phyloP scores from a whole-genome alignment of 1,140 invertebrate genomes.

The Neoseiulus cucumeris region DNA sequence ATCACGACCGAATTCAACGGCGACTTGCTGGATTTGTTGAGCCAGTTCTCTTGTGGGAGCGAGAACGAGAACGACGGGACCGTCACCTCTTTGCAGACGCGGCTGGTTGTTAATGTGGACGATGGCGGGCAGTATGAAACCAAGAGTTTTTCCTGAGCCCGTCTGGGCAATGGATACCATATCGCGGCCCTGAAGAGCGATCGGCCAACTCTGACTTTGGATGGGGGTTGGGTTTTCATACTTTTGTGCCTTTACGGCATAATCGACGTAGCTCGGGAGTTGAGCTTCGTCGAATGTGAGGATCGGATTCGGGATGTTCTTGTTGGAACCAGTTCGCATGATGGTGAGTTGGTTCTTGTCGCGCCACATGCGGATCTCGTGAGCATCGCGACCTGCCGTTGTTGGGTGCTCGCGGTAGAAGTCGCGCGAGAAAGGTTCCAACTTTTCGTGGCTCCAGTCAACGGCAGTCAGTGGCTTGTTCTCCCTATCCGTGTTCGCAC shows the following conservation, averaged over 20 bases:
- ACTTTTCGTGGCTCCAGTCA: not conserved
- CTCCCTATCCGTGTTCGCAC: not conserved
- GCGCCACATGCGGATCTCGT: not conserved
- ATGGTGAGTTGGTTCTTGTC: not conserved
- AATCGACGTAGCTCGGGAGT: slow-evolving; percentile 25
- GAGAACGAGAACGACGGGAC: slow-evolving; percentile 42
- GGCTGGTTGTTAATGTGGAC: slow-evolving; percentile 32
- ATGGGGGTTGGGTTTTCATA: slow-evolving; percentile 25
- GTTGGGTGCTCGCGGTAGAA: slow-evolving; percentile 7
- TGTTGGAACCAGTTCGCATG: slow-evolving; percentile 23
- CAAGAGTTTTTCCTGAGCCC: slow-evolving; percentile 35
- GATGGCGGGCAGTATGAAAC: slow-evolving; percentile 35
- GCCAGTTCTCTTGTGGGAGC: slow-evolving; percentile 96
- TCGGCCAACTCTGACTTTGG: slow-evolving; percentile 23
- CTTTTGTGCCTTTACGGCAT: slow-evolving; percentile 8
- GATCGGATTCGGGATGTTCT: slow-evolving; percentile 25
- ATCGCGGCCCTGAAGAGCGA: slow-evolving; percentile 30
- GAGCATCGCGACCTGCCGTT: not conserved
- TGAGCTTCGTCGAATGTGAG: slow-evolving; percentile 26
- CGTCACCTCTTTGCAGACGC: slow-evolving; percentile 26
- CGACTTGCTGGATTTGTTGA: slow-evolving; percentile 97
- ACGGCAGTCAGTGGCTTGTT: not conserved
- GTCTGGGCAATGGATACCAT: slow-evolving; percentile 31
- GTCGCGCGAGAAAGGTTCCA: not conserved
- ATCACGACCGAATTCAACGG: slow-evolving; percentile 79